Evolutionary conservation across 2,113 vertebrate genomes (phyloP), one percentile per base, ranked within the genome.

Genomic region (Xerus inauris): DNA sequence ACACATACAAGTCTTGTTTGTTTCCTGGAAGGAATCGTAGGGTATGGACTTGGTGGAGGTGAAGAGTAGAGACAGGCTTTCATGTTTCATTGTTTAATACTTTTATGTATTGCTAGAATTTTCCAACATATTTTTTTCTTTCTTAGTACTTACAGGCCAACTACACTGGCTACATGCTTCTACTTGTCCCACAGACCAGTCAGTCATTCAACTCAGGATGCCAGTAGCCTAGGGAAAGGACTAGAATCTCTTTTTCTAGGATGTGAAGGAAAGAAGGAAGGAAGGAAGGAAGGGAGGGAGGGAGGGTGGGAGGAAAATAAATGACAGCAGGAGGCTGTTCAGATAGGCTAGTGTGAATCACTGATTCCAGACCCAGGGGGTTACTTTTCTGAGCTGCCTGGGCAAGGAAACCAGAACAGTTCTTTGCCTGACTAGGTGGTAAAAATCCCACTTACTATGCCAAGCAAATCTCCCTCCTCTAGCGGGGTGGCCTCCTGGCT

Each of bases 291-390:
- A 57, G 19, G 19, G 7, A 20, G 51, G 54, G 69, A 87, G 42
- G 69, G 69, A 91, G 87, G 76, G 87, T 87, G 47, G 54, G 77
- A 92, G 83, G 77, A 76, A 94, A 81, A 88, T 49, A 94, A 97
- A 93, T 49, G 40, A 87, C 47, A 83, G 71, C 75, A 73, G 76
- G 87, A 91, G 75, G 84, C 64, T 47, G 12, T 95, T 93, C 76
- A 71, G 64, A 24, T 71, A 76, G 47, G 82, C 62, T 20, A 30
- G 69, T n/a, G 35, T 80, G 80, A 92, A 93, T 69, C 67, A 86
- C 38, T 83, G 69, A 82, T 67, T 91, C 86, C 72, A 86, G 82
- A 51, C 47, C 42, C 22, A 19, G 54, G 35, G n/a, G 45, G 20
- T 32, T 0, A 0, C 62, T 93, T 95, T 84, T 42, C 19, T 62